Base-by-base conservation (phyloP, 2,113 vertebrate genomes). In the Pangasianodon gigas region DNA sequence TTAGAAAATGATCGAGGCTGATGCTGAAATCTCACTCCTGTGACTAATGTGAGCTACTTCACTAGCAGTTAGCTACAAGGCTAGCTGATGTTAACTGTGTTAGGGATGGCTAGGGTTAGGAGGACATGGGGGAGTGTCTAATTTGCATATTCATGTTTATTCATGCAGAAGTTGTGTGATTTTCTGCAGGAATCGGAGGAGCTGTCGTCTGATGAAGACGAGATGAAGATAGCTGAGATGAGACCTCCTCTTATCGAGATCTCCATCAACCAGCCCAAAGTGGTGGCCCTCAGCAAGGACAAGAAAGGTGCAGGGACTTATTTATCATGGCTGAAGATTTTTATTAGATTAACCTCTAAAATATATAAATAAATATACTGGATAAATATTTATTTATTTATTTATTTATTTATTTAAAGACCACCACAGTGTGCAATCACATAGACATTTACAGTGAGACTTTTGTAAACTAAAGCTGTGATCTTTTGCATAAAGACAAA, bases 211-310 rank as follows among this genome's bases (percentile, higher is more conserved):
- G 98, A 99, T 93, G 98, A 99, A 93, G 98, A 95, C 26, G 98
- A 98, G 94, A 99, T 99, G 98, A 99, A 98, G 95, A 97, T 99
- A 83, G 98, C 98, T 13, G 98, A 99, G 95, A 97, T 99, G 97
- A 94, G 98, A 87, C 98, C 98, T 5, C 98, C 98, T 0, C 96
- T 99, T 89, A 99, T 99, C 91, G 98, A 99, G 96, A 97, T 97
- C 8, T 98, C 98, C 82, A 98, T 99, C 93, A 99, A 98, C 93
- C 98, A 99, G 93, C 98, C 98, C 6, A 99, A 99, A 97, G 97
- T 99, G 14, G 97, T 99, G 94, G 98, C 97, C 85, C 95, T 99
- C 90, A 96, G 97, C 95, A 99, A 96, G 91, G 98, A 97, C 93
- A 99, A 98, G 96, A 99, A 98, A 97, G 98, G 98, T 99, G 94